Conservation (phyloP, 1,140 invertebrate genomes). For the Drosophila leontia region DNA sequence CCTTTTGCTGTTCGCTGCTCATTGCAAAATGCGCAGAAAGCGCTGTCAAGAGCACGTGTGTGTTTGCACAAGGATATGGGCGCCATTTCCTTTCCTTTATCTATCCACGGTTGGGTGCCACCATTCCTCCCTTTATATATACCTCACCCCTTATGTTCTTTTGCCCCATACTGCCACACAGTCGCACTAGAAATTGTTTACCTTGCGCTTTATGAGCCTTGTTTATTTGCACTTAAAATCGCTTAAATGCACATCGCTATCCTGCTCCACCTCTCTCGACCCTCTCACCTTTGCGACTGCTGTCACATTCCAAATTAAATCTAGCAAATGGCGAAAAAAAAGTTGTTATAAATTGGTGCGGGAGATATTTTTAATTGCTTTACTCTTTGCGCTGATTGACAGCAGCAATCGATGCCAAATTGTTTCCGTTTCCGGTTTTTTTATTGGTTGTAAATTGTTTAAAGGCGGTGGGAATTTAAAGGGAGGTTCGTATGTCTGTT, state of each 20-base stretch:
- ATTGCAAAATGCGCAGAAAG: slow-evolving; percentile 74
- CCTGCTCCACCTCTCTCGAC: not conserved
- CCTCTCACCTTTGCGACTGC: not conserved
- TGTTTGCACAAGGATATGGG: slow-evolving; percentile 81
- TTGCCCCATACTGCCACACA: slow-evolving; percentile 6
- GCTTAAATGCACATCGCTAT: slow-evolving; percentile 46
- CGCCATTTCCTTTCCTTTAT: slow-evolving; percentile 64
- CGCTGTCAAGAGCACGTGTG: slow-evolving; percentile 81
- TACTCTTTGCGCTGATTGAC: slow-evolving; percentile 33
- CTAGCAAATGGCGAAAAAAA: slow-evolving; percentile 27
- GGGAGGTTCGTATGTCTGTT: fast-evolving
- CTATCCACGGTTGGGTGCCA: slow-evolving; percentile 35
- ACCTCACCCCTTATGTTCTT: slow-evolving; percentile 1
- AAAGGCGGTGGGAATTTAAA: not conserved
- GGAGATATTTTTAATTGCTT: slow-evolving; percentile 34
- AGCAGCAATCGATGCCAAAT: slow-evolving; percentile 33
- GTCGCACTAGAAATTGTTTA: slow-evolving; percentile 68
- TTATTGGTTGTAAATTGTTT: not conserved
- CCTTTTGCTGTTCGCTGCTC: slow-evolving; percentile 44
- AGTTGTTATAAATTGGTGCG: slow-evolving; percentile 5
- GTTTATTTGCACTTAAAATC: slow-evolving; percentile 70
- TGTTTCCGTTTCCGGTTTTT: slow-evolving; percentile 23
- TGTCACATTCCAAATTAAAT: slow-evolving; percentile 48
- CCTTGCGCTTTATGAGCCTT: slow-evolving; percentile 69
- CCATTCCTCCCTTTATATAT: not conserved